Conservation (phyloP, 2,888 invertebrate genomes). For the Agapetus fuscipes region DNA sequence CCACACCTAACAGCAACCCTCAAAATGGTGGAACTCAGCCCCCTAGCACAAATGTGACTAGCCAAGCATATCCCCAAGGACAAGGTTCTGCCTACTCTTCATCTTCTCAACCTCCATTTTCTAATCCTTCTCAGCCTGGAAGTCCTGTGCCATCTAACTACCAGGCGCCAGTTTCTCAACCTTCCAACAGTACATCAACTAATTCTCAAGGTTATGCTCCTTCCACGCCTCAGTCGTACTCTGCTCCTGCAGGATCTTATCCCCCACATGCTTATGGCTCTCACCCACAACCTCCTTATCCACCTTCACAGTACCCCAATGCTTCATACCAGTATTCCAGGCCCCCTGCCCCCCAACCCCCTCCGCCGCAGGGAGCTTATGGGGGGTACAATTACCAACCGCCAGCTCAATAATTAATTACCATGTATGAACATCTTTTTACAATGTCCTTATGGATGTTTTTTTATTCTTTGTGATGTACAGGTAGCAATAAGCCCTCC, state of each 20-base stretch:
- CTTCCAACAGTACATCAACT: conserved; percentile 29
- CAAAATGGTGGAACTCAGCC: conserved; percentile 38
- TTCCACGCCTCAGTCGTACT: conserved; percentile 39
- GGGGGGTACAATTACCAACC: conserved; percentile 73
- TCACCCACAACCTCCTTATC: conserved; percentile 41
- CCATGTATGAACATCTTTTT: conserved; percentile 55
- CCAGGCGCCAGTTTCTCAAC: conserved; percentile 20
- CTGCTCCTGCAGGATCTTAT: conserved; percentile 43
- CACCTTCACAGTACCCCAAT: conserved; percentile 47
- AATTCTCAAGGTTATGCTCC: conserved; percentile 26
- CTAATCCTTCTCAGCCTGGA: conserved; percentile 45
- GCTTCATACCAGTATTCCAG: conserved; percentile 48
- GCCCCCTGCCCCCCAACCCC: conserved; percentile 58
- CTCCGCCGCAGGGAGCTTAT: conserved; percentile 64
- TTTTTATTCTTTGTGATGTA: too few species aligned
- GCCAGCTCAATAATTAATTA: conserved; percentile 50
- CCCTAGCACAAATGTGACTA: conserved; percentile 44
- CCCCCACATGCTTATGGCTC: conserved; percentile 41
- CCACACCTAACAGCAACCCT: conserved; percentile 41
- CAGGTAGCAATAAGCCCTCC: too few species aligned
- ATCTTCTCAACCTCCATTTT: conserved; percentile 48
- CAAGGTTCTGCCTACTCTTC: conserved; percentile 57
- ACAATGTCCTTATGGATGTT: too few species aligned
- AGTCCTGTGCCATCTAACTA: conserved; percentile 31
- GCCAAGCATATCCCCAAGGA: conserved; percentile 51